A percentile compares a stretch with the other conserved stretches of the same genome.
Conservation (phyloP, 2,888 invertebrate genomes). For the Drosophila buzzatii region DNA sequence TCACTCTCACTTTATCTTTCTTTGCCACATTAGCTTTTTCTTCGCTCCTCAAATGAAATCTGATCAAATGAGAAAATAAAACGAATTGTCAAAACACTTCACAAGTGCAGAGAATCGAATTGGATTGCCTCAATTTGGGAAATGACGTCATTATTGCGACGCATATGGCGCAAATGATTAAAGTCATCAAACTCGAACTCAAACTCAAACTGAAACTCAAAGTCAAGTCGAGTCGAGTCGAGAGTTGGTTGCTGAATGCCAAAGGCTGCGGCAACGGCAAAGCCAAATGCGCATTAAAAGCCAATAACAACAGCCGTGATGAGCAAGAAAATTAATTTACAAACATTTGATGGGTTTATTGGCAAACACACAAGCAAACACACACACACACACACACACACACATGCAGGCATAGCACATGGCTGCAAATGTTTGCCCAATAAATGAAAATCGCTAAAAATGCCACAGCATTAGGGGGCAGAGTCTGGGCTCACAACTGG, state of each 20-base stretch:
- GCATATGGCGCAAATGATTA: constrained; percentile 71
- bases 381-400: constrained; percentile 9
- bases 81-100: background rate
- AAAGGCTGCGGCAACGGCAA: constrained; percentile 27
- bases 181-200: constrained; percentile 49
- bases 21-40: too few relatives aligned
- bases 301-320: constrained; percentile 78
- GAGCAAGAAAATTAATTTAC: constrained; percentile 80
- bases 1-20: background rate
- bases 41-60: background rate
- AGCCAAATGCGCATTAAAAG: constrained; percentile 72
- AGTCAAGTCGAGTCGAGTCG: background rate
- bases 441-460: constrained; percentile 69
- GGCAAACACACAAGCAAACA: constrained; percentile 31
- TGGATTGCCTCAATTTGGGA: background rate
- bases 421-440: constrained; percentile 71
- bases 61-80: background rate
- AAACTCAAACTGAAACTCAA: constrained; percentile 2
- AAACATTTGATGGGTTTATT: constrained; percentile 69
- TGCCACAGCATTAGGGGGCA: constrained; percentile 11
- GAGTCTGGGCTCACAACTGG: background rate
- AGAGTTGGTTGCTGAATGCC: constrained; percentile 8
- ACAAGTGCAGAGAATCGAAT: background rate
- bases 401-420: constrained; percentile 42
- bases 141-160: constrained; percentile 65